phyloP scores from a whole-genome alignment of 1,140 invertebrate genomes.

The Papilio polytes region DNA sequence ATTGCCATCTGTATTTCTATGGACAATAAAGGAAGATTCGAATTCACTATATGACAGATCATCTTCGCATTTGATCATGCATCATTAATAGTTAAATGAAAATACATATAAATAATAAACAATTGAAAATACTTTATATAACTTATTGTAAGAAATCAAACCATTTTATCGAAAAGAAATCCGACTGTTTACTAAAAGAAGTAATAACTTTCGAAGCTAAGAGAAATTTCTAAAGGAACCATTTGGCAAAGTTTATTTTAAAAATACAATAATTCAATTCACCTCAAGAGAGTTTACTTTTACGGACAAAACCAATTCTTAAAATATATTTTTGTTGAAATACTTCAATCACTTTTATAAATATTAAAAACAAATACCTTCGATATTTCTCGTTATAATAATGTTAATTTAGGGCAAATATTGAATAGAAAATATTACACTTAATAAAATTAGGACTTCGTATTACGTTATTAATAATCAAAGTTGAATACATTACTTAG shows the following conservation, averaged over 20 bases:
- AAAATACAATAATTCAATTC: slow-evolving; percentile 17
- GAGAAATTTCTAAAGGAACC: slow-evolving; percentile 24
- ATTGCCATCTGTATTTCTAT: too few species aligned
- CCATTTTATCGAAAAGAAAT: background rate
- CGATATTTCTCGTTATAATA: background rate
- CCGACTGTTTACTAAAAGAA: slow-evolving; percentile 18
- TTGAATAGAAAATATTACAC: too few species aligned
- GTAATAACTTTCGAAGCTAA: slow-evolving; percentile 22
- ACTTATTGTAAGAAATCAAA: background rate
- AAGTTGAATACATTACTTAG: background rate
- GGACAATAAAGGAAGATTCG: too few species aligned
- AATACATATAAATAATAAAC: background rate
- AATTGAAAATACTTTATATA: background rate
- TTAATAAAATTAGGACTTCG: too few species aligned
- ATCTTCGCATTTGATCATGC: background rate
- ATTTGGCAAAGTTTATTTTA: slow-evolving; percentile 20
- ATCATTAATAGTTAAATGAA: background rate
- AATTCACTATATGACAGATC: background rate
- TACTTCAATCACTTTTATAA: background rate
- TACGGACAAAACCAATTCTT: background rate
- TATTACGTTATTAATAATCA: too few species aligned
- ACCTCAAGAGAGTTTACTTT: slow-evolving; percentile 8
- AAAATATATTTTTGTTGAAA: slow-evolving; percentile 6
- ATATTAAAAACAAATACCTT: background rate
- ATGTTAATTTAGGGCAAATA: background rate